Conservation (phyloP, 2,113 vertebrate species). For the Indicator maculatus region DNA sequence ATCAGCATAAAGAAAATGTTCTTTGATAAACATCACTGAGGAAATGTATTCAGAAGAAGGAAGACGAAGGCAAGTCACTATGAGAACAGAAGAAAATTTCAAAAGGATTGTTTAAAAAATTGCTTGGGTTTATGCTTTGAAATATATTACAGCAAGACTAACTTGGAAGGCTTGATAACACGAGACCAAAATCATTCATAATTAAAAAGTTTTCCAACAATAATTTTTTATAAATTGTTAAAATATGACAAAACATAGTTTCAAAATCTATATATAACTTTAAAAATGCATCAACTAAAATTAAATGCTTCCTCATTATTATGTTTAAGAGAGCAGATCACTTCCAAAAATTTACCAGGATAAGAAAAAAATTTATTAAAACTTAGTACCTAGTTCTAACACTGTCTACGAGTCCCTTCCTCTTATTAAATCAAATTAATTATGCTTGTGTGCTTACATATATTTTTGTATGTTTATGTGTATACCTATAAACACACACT, state of each 20-base stretch:
- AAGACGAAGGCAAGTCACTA: constrained; percentile 42
- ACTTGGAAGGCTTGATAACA: constrained; percentile 7
- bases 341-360: not conserved
- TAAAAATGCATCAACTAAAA: not conserved
- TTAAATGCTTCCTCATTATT: not conserved
- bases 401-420: not conserved
- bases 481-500: not conserved
- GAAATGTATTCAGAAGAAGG: constrained; percentile 59
- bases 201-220: constrained; percentile 24
- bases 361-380: not conserved
- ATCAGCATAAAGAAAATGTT: constrained; percentile 48
- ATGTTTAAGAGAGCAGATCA: not conserved
- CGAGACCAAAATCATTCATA: constrained; percentile 19
- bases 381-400: not conserved
- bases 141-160: not conserved
- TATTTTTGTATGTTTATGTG: not conserved
- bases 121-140: constrained; percentile 32
- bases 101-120: constrained; percentile 9
- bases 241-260: not conserved
- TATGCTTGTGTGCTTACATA: not conserved
- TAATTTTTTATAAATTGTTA: not conserved
- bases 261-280: not conserved
- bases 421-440: not conserved
- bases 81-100: constrained; percentile 48
- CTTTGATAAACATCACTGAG: constrained; percentile 62